Conservation (phyloP, 2,113 vertebrate species). For the Apaloderma vittatum region DNA sequence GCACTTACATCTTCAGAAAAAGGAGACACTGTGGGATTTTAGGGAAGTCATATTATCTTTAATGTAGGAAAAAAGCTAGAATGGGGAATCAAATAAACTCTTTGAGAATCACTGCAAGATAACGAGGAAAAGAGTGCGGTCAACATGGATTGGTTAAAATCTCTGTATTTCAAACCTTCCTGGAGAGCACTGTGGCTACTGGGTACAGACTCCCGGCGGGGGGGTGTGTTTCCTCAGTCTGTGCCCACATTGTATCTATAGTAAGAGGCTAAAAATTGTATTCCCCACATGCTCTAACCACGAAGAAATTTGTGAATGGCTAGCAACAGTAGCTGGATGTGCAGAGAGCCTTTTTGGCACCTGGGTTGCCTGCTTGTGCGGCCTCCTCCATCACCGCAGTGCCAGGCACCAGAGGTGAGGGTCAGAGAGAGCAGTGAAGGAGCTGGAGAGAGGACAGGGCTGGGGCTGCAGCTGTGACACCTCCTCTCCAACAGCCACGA, state of each 20-base stretch:
- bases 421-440: neutral
- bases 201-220: neutral
- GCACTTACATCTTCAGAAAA: neutral
- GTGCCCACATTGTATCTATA: neutral
- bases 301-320: neutral
- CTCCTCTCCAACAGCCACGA: neutral
- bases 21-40: neutral
- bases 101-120: neutral
- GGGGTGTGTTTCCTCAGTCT: neutral
- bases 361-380: neutral
- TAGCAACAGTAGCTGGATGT: neutral
- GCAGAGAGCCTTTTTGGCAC: neutral
- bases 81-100: neutral
- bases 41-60: neutral
- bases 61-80: neutral
- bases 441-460: neutral
- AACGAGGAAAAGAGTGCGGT: neutral
- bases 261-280: neutral
- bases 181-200: fast-evolving
- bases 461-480: neutral
- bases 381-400: fast-evolving
- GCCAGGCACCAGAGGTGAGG: fast-evolving
- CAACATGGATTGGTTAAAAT: neutral
- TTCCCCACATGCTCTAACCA: fast-evolving
- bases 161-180: neutral